phyloP scores from a whole-genome alignment of 2,797 vertebrate species.

The Poecilia velifera region DNA sequence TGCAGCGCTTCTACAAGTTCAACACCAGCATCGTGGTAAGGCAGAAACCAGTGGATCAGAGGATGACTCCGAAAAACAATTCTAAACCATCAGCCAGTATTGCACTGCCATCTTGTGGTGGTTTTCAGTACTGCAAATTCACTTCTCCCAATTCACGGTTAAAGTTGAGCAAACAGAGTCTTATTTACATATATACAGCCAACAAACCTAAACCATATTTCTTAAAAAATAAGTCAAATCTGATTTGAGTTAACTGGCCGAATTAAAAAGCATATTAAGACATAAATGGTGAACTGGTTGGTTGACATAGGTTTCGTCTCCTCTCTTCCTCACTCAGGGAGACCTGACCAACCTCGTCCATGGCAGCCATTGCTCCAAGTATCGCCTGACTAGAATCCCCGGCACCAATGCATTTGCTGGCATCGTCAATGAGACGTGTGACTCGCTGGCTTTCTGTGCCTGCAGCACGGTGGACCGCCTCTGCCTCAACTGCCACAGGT shows the following conservation, averaged over 20 bases:
- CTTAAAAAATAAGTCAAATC: background rate
- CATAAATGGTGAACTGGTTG: background rate
- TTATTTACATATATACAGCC: background rate
- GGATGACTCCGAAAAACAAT: background rate
- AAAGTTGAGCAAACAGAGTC: background rate
- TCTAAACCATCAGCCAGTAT: constrained; percentile 2
- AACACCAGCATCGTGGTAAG: constrained; percentile 91
- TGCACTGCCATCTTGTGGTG: constrained; percentile 63
- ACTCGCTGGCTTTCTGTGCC: constrained; percentile 96
- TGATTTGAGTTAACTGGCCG: background rate
- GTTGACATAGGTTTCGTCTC: background rate
- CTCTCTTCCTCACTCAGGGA: constrained; percentile 79
- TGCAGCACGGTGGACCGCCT: constrained; percentile 98
- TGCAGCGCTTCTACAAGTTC: constrained; percentile 98
- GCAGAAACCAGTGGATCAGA: background rate
- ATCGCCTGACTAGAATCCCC: constrained; percentile 92
- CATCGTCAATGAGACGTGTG: constrained; percentile 97
- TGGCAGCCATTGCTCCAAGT: constrained; percentile 96
- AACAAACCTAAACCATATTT: background rate
- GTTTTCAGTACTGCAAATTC: background rate
- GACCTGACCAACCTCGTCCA: constrained; percentile 98
- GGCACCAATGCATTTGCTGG: constrained; percentile 97
- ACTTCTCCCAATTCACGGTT: background rate
- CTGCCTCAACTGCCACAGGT: constrained; percentile 99
- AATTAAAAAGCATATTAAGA: background rate